phyloP scores from a whole-genome alignment of 2,888 invertebrate species.

The Chesias legatella region DNA sequence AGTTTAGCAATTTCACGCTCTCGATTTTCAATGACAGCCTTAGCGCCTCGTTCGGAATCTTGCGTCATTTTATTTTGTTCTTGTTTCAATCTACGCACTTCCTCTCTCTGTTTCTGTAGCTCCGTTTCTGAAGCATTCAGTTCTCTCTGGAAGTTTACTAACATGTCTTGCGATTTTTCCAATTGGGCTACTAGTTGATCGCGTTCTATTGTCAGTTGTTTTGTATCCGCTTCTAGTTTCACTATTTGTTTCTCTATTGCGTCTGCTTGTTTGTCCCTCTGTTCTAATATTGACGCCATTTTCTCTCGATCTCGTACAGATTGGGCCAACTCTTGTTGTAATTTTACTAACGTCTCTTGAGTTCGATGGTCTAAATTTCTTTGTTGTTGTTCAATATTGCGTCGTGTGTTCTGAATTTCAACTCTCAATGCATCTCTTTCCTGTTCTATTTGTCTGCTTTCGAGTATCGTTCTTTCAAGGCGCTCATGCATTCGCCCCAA shows the following conservation, averaged over 20 bases:
- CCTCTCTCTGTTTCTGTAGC: slow-evolving; percentile 89
- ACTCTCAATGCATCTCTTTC: slow-evolving; percentile 86
- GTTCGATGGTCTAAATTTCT: slow-evolving; percentile 84
- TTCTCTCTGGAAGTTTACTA: slow-evolving; percentile 96
- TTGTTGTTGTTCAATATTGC: slow-evolving; percentile 83
- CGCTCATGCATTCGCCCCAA: slow-evolving; percentile 90
- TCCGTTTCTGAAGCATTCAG: slow-evolving; percentile 91
- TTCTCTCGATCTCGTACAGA: slow-evolving; percentile 87
- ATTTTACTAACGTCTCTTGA: slow-evolving; percentile 85
- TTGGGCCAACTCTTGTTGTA: slow-evolving; percentile 87
- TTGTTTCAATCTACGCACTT: slow-evolving; percentile 86
- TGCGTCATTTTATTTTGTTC: slow-evolving; percentile 86
- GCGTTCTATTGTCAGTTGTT: slow-evolving; percentile 90
- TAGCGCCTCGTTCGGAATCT: slow-evolving; percentile 85
- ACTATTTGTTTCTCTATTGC: slow-evolving; percentile 92
- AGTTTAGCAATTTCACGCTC: slow-evolving; percentile 86
- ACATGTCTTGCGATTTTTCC: slow-evolving; percentile 95
- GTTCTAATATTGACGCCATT: slow-evolving; percentile 87
- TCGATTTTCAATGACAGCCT: slow-evolving; percentile 85
- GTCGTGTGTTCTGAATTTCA: slow-evolving; percentile 84
- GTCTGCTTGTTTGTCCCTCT: slow-evolving; percentile 88
- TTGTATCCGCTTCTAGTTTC: slow-evolving; percentile 91
- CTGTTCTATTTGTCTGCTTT: slow-evolving; percentile 85
- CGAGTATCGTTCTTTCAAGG: slow-evolving; percentile 85
- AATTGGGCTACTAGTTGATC: slow-evolving; percentile 93